phyloP scores from a whole-genome alignment of 2,888 invertebrate species.

The Eristalinus sepulchralis region DNA sequence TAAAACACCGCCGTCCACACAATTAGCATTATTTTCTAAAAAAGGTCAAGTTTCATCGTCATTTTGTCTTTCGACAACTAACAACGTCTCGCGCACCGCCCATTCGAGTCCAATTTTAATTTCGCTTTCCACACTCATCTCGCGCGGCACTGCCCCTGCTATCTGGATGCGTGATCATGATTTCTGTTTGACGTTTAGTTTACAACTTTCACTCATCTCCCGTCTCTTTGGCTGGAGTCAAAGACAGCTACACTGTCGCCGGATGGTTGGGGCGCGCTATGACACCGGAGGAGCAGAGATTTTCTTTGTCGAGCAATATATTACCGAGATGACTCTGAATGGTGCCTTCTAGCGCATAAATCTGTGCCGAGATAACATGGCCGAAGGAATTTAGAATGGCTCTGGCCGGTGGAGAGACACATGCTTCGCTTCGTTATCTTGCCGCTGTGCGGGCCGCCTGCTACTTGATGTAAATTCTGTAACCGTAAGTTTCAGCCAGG shows the following conservation, averaged over 20 bases:
- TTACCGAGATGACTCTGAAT: slow-evolving; percentile 26
- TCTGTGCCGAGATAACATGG: slow-evolving; percentile 14
- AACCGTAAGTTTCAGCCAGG: not conserved
- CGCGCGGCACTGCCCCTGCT: not conserved
- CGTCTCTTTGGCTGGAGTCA: not conserved
- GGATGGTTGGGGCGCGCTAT: not conserved
- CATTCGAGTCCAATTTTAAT: slow-evolving; percentile 28
- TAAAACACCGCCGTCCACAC: not conserved
- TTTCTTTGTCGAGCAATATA: slow-evolving; percentile 32
- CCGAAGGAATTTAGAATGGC: not conserved
- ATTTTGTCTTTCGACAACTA: not conserved
- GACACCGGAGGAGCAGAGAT: not conserved
- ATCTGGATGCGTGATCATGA: slow-evolving; percentile 32
- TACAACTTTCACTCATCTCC: slow-evolving; percentile 57
- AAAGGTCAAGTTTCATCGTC: slow-evolving; percentile 17
- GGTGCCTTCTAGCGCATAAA: slow-evolving; percentile 2
- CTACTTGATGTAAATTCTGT: slow-evolving; percentile 33
- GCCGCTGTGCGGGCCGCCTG: not conserved
- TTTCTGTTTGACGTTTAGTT: slow-evolving; percentile 20
- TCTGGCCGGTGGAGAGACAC: not conserved
- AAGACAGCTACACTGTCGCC: not conserved
- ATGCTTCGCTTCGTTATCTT: slow-evolving; percentile 6
- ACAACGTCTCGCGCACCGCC: not conserved
- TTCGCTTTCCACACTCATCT: slow-evolving; percentile 1
- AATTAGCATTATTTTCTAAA: slow-evolving; percentile 13